Conservation (phyloP, 2,888 invertebrate genomes). For the Hedya salicella region DNA sequence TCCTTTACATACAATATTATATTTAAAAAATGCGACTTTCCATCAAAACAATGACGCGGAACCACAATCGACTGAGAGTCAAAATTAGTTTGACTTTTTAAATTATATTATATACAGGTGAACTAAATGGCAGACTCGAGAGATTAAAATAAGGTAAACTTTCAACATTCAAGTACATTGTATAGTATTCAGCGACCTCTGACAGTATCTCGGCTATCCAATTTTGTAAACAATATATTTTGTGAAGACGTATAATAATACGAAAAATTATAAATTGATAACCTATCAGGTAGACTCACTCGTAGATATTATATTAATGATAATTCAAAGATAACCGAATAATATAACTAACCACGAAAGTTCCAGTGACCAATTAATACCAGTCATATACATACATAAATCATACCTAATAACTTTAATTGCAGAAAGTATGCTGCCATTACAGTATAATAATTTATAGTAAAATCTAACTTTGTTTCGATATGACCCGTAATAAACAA, state of each 20-base stretch:
- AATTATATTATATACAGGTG: neutral
- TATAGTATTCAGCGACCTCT: conserved; percentile 27
- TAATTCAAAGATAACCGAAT: conserved; percentile 8
- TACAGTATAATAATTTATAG: too few relatives aligned
- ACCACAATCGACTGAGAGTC: too few relatives aligned
- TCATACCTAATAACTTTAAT: too few relatives aligned
- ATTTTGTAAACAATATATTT: conserved; percentile 24
- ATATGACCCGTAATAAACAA: too few relatives aligned
- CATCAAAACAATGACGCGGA: too few relatives aligned
- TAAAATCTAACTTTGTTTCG: too few relatives aligned
- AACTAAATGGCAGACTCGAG: neutral
- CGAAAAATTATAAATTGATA: neutral
- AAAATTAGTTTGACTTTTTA: too few relatives aligned
- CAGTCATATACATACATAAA: too few relatives aligned
- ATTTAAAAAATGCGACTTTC: too few relatives aligned
- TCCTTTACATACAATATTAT: too few relatives aligned
- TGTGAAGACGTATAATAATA: conserved; percentile 19
- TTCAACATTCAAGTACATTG: conserved; percentile 11
- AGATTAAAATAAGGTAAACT: neutral
- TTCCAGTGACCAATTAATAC: neutral
- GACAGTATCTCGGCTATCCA: conserved; percentile 20
- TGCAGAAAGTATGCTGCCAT: too few relatives aligned
- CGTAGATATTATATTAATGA: conserved; percentile 22
- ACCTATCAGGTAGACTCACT: conserved; percentile 9
- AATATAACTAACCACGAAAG: neutral